A percentile compares a stretch with the other conserved stretches of the same genome.
Conservation (phyloP, 2,113 vertebrate genomes). For the Amphiprion percula region DNA sequence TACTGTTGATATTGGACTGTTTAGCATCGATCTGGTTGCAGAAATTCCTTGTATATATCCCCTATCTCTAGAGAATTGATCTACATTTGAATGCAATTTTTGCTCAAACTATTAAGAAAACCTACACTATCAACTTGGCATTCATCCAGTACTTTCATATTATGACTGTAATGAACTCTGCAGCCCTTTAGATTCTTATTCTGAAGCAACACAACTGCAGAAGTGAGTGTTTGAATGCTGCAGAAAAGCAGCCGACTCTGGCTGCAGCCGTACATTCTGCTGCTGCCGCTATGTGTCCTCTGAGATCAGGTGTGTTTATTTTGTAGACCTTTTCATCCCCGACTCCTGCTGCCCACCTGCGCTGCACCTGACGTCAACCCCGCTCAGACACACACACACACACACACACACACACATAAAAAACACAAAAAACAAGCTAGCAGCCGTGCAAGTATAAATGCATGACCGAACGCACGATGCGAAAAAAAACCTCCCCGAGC, state of each 20-base stretch:
- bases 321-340: conserved; percentile 69
- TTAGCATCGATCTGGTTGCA: too few species aligned
- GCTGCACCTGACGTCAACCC: conserved; percentile 72
- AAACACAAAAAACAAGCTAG: conserved; percentile 25
- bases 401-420: conserved; percentile 26
- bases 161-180: background rate
- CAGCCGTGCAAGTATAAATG: background rate
- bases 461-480: conserved; percentile 22
- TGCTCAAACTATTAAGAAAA: too few species aligned
- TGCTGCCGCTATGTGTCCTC: conserved; percentile 20
- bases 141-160: background rate
- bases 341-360: conserved; percentile 74
- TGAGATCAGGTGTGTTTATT: conserved; percentile 79
- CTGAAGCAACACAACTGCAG: background rate
- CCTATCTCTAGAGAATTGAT: too few species aligned
- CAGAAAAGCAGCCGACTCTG: conserved; percentile 8
- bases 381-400: conserved; percentile 43
- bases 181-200: background rate
- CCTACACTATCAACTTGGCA: too few species aligned
- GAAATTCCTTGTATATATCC: too few species aligned
- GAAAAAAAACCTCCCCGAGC: conserved; percentile 31
- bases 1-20: too few species aligned
- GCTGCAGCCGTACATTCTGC: conserved; percentile 28
- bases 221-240: background rate
- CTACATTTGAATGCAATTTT: too few species aligned